Percentiles rank a stretch among this genome's conserved stretches.
These are phyloP conservation scores for Podarcis siculus DNA, from an alignment of 2,797 vertebrate genomes.

Conservation along the genomic window DNA sequence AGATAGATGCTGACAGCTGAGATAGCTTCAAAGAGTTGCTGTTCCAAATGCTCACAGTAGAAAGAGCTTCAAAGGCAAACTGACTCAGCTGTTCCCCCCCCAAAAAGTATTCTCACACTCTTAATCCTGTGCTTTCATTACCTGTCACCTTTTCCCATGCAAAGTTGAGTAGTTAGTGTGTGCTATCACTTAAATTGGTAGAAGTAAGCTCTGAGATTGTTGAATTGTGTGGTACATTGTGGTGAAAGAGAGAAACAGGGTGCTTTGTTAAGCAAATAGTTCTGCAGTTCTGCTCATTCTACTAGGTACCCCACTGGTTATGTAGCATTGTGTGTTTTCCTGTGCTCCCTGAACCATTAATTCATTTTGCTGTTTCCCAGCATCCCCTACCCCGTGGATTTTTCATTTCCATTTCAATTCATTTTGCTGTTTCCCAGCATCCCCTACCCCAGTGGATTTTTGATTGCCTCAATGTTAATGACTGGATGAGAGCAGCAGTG, in stretches of 20 bases:
- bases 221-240: neutral
- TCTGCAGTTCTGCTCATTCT: neutral
- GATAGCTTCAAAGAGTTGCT: constrained; percentile 20
- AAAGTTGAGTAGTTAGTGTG: constrained; percentile 6
- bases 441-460: neutral
- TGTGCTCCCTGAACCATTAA: no score
- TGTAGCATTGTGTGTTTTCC: neutral
- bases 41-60: constrained; percentile 2
- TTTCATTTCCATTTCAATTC: no score
- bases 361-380: neutral
- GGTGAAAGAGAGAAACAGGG: neutral
- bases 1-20: constrained; percentile 32
- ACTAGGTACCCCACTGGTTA: neutral
- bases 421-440: neutral
- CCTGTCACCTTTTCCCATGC: constrained; percentile 20
- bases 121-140: constrained; percentile 30
- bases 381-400: neutral
- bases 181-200: neutral
- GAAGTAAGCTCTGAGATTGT: neutral
- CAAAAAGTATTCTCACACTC: neutral
- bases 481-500: neutral
- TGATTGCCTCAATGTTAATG: neutral
- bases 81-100: neutral
- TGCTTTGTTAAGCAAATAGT: neutral
- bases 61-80: constrained; percentile 25